Evolutionary conservation across 2,113 vertebrate genomes (phyloP), one percentile per base, ranked within the genome.

Genomic region (Heterotilapia buettikoferi): DNA sequence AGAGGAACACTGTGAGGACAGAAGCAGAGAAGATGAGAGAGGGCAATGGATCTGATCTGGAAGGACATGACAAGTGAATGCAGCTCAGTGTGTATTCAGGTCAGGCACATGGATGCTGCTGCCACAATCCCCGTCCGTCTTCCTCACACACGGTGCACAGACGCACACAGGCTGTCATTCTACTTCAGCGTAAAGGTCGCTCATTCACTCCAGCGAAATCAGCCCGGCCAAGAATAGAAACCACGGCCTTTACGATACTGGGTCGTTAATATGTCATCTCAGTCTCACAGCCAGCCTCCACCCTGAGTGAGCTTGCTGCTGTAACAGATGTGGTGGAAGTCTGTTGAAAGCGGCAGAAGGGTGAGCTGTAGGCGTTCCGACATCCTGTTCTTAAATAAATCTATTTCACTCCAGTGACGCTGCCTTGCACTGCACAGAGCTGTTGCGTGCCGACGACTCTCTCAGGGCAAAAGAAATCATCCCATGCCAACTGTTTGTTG

Each of bases 321-420:
- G 47, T 54, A 93, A 85, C 95, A 93, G 92, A 92, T 95, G 94
- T 92, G 82, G 5, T 87, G 76, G 82, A 59, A 61, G 89, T 91
- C 91, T 94, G 90, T 66, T 83, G 71, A 85, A 86, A 84, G 83
- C 5, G 36, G 84, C 86, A 90, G 84, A 63, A 38, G 84, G 91
- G 47, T 38, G 16, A 2, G 83, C 93, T 89, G 83, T 53, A 57
- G 92, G 93, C 89, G 1, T 43, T 90, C 84, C 88, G 11, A 87
- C 92, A 86, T 93, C 80, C 81, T 86, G 88, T 80, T 92, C 71
- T 88, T 92, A 92, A 92, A 92, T 88, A 86, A 87, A 90, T 92
- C 85, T 86, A 19, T 92, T 92, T 93, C 84, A 90, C 88, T 88
- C 50, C 87, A 89, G 57, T 76, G 79, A 57, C 53, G 33, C 38